These are phyloP conservation scores for Villa cingulata DNA, from an alignment of 2,888 invertebrate genomes.

Conservation along the genomic window DNA sequence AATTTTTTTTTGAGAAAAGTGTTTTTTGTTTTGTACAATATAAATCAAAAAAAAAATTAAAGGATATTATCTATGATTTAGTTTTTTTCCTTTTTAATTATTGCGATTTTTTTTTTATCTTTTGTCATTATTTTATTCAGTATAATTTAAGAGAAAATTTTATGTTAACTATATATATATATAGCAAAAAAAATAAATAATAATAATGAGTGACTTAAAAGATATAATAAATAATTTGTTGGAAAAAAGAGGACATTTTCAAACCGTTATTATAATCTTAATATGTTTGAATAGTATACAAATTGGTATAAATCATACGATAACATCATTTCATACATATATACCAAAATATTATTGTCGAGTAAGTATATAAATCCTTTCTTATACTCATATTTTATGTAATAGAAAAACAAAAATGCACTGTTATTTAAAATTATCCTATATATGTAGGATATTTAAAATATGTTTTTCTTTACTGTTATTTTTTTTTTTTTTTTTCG, in stretches of 20 bases:
- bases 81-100: no score
- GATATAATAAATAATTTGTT: conserved; percentile 13
- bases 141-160: no score
- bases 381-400: background rate
- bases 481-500: background rate
- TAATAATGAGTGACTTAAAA: conserved; percentile 1
- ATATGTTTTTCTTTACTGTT: no score
- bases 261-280: conserved; percentile 26
- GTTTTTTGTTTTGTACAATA: no score
- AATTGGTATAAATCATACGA: conserved; percentile 33
- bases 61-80: no score
- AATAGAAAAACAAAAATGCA: no score
- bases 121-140: no score
- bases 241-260: conserved; percentile 19
- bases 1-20: no score
- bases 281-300: conserved; percentile 31
- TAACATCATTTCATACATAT: conserved; percentile 31
- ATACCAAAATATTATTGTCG: conserved; percentile 31
- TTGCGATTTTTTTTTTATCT: no score
- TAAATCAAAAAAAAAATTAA: no score
- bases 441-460: background rate
- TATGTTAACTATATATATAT: no score
- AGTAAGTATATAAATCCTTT: conserved; percentile 19
- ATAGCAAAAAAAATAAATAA: background rate
- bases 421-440: background rate